Evolutionary conservation across 2,113 vertebrate genomes (phyloP).

Genomic region (Datnioides undecimradiatus): DNA sequence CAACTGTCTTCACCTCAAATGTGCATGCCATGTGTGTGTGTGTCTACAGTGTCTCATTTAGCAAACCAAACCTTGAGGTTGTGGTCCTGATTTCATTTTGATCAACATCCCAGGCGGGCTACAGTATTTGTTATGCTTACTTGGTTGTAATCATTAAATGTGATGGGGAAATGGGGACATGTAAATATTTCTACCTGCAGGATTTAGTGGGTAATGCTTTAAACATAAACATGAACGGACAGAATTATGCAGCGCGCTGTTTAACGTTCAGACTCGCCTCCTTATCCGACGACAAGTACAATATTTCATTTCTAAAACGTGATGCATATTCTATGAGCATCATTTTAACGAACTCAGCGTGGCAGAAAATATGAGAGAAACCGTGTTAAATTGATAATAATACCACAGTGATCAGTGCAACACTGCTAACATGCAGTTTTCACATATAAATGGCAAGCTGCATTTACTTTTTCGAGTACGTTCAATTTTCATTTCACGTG

Average conservation of each 20-base stretch:
- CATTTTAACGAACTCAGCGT: neutral
- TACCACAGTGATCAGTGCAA: no score
- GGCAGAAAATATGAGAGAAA: neutral
- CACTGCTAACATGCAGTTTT: no score
- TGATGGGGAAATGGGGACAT: slow-evolving; percentile 48
- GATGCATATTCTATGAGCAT: neutral
- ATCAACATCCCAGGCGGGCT: slow-evolving; percentile 61
- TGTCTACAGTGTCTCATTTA: slow-evolving; percentile 54
- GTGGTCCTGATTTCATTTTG: slow-evolving; percentile 78
- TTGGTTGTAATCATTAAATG: slow-evolving; percentile 63
- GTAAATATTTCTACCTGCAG: slow-evolving; percentile 78
- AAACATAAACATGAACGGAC: slow-evolving; percentile 60
- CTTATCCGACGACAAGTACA: neutral
- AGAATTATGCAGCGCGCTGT: neutral
- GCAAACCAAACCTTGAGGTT: slow-evolving; percentile 65
- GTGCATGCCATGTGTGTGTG: slow-evolving; percentile 77
- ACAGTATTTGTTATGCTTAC: slow-evolving; percentile 78
- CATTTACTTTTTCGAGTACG: no score
- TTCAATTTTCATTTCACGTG: no score
- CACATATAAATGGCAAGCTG: no score
- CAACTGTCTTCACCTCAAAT: slow-evolving; percentile 61
- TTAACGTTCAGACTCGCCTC: neutral
- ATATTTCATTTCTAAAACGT: neutral
- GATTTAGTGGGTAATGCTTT: slow-evolving; percentile 61
- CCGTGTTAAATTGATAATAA: neutral